Conservation (phyloP, 2,888 invertebrate genomes). For the Priocnemis perturbator region DNA sequence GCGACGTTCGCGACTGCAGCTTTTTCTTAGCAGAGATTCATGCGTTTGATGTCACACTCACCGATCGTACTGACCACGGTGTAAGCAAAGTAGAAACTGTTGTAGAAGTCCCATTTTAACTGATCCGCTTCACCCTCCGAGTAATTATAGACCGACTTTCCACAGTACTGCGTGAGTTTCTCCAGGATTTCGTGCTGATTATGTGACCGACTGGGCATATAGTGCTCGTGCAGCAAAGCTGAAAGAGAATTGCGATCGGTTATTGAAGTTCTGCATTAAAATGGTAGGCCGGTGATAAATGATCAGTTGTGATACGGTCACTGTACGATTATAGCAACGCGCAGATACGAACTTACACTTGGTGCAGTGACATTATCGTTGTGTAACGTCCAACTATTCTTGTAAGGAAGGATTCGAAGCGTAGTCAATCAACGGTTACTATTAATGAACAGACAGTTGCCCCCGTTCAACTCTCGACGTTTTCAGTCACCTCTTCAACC, state of each 20-base stretch:
- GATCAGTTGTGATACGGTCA: no score
- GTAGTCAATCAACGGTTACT: no score
- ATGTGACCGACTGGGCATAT: slow-evolving; percentile 77
- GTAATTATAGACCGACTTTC: slow-evolving; percentile 82
- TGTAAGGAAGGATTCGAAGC: no score
- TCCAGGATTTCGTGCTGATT: slow-evolving; percentile 79
- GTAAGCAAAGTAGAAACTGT: slow-evolving; percentile 93
- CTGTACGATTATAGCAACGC: no score
- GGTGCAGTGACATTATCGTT: not conserved
- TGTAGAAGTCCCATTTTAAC: slow-evolving; percentile 91
- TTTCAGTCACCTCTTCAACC: no score
- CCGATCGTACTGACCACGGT: slow-evolving; percentile 95
- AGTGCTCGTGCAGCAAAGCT: slow-evolving; percentile 80
- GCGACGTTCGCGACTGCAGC: no score
- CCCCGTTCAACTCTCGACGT: no score
- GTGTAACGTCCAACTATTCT: no score
- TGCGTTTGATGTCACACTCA: slow-evolving; percentile 70
- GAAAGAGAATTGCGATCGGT: slow-evolving; percentile 66
- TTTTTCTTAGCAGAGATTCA: no score
- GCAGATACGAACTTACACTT: not conserved
- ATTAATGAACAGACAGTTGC: no score
- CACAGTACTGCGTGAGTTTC: slow-evolving; percentile 84
- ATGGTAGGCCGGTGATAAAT: not conserved
- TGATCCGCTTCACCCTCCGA: slow-evolving; percentile 80
- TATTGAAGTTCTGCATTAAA: not conserved